Evolutionary conservation across 1,140 invertebrate genomes (phyloP), one percentile per base, ranked within the genome.

Genomic region (Antheraea mylitta): DNA sequence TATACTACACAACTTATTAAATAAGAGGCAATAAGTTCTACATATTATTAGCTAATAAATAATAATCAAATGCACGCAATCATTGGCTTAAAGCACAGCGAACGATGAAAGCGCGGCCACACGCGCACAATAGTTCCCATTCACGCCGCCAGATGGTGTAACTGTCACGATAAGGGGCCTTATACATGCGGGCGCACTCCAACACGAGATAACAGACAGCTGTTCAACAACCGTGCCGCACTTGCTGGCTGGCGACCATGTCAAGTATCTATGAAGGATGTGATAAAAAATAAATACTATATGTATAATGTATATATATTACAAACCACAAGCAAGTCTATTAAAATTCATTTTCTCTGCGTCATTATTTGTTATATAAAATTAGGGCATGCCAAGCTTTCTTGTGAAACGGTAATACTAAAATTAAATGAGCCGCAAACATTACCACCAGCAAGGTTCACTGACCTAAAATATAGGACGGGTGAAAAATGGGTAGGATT

Each of bases 121-220:
- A 63, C 61, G 30, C 42, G 18, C 18, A 65, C 64, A 65, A 65
- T 65, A 48, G 64, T 48, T 13, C 62, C 64, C 38, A 65, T 65
- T 65, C 8, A 65, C 37, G 18, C 30, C 62, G 42, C 64, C 64
- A 65, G 64, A 65, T 65, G 64, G 64, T 42, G 64, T 48, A 45
- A 65, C 42, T 65, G 64, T 65, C 64, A 42, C 64, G 64, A 65
- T 65, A 65, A 65, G 64, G n/a, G 61, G n/a, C 38, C 38, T n/a
- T 42, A 48, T 65, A 22, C 64, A 53, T 65, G 64, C 64, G 64
- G 64, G 64, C 60, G 45, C 64, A 65, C 64, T 65, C 19, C 37
- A 64, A 42, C 62, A 19, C 11, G n/a, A 65, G 64, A 65, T 65
- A 53, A 53, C 64, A 61, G 60, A 22, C 61, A 63, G 30, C 61